Percentiles rank a stretch among this genome's conserved stretches.
These are phyloP conservation scores for Philopotamus ludificatus DNA, from an alignment of 1,140 invertebrate species.

Conservation along the genomic window DNA sequence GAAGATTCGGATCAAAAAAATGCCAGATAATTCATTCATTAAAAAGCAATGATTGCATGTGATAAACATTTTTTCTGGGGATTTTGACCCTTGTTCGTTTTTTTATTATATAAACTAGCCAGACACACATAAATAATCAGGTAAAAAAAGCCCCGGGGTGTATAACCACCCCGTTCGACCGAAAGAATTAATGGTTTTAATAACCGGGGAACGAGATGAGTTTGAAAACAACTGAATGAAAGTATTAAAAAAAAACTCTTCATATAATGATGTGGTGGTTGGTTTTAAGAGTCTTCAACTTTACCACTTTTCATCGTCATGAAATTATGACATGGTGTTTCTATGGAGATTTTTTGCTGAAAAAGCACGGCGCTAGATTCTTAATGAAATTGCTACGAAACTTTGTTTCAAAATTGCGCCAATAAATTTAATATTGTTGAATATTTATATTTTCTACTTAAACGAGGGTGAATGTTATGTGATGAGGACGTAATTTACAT, in stretches of 20 bases:
- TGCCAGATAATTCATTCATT: background rate
- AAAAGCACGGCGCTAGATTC: background rate
- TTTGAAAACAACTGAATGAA: constrained; percentile 17
- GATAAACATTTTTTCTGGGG: background rate
- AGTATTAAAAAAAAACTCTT: background rate
- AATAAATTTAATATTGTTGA: background rate
- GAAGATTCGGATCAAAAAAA: background rate
- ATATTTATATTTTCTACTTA: background rate
- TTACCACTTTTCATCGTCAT: too few relatives aligned
- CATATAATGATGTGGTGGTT: constrained; percentile 17
- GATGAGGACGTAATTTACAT: background rate
- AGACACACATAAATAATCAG: background rate
- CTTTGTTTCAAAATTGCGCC: background rate
- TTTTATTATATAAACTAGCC: background rate
- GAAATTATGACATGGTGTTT: background rate
- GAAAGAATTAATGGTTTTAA: constrained; percentile 29
- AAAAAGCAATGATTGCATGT: background rate
- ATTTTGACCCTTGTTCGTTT: background rate
- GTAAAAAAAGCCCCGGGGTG: constrained; percentile 5
- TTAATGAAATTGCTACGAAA: background rate
- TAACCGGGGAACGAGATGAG: constrained; percentile 27
- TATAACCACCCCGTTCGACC: background rate
- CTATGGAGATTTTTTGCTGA: background rate
- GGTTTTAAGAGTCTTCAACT: too few relatives aligned
- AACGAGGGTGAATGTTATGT: background rate